These are phyloP conservation scores for Eilema griseolum DNA, from an alignment of 2,888 invertebrate genomes.

Conservation along the genomic window DNA sequence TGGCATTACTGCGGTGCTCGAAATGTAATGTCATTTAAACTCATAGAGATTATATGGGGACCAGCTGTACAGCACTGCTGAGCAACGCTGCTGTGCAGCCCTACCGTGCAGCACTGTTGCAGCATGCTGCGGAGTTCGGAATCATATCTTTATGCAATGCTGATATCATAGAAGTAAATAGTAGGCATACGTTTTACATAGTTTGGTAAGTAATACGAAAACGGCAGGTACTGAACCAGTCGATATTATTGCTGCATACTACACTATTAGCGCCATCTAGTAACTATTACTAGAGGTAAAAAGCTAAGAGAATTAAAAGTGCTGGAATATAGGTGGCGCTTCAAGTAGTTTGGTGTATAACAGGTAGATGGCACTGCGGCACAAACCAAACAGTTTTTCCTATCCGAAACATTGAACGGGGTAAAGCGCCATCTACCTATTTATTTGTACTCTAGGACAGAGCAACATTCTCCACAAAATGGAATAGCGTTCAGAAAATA, in stretches of 20 bases:
- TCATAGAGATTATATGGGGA: too few species aligned
- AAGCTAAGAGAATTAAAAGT: not conserved
- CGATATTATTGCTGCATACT: slow-evolving; percentile 64
- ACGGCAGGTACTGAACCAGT: slow-evolving; percentile 43
- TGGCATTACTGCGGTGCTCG: too few species aligned
- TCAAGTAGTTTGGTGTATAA: not conserved
- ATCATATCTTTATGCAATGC: slow-evolving; percentile 46
- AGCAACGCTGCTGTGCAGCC: too few species aligned
- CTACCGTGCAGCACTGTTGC: too few species aligned
- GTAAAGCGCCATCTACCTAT: slow-evolving; percentile 6
- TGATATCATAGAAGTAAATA: slow-evolving; percentile 53
- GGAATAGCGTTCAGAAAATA: not conserved
- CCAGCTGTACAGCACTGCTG: too few species aligned
- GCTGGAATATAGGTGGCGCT: not conserved
- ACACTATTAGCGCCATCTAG: slow-evolving; percentile 56
- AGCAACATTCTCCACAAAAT: not conserved
- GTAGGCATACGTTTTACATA: slow-evolving; percentile 34
- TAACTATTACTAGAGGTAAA: slow-evolving; percentile 32
- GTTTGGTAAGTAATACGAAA: slow-evolving; percentile 49
- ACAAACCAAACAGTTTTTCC: not conserved
- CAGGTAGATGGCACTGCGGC: not conserved
- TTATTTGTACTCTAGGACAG: not conserved
- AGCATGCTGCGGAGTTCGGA: too few species aligned
- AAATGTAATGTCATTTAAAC: too few species aligned
- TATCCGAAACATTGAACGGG: too few species aligned